Evolutionary conservation across 2,113 vertebrate genomes (phyloP).

Genomic region (Larimichthys polyactis): DNA sequence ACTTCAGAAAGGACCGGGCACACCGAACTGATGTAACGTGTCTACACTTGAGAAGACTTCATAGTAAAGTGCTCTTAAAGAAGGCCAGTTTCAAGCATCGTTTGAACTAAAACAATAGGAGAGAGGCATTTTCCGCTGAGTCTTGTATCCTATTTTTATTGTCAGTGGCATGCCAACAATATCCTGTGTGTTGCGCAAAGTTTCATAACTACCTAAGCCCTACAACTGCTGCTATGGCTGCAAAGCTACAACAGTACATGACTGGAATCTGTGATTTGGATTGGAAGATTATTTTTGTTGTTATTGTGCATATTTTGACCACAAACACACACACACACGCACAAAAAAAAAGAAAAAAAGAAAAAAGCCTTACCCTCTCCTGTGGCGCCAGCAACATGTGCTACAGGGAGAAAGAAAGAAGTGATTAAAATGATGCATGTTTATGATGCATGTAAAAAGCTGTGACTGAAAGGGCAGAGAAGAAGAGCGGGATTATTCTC

Average conservation of each 20-base stretch:
- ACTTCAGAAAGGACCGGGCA: too few species aligned
- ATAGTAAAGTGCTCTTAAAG: not conserved
- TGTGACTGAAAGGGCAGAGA: slow-evolving; percentile 5
- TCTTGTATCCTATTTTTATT: slow-evolving; percentile 45
- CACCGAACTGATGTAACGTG: not conserved
- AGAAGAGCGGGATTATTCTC: slow-evolving; percentile 20
- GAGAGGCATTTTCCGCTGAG: slow-evolving; percentile 30
- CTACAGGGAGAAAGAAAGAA: slow-evolving; percentile 36
- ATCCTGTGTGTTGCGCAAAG: slow-evolving; percentile 47
- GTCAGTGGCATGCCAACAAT: slow-evolving; percentile 43
- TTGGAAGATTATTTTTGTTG: not conserved
- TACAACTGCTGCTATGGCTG: not conserved
- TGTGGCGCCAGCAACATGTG: slow-evolving; percentile 9
- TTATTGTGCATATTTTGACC: not conserved
- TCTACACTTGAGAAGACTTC: slow-evolving; percentile 2
- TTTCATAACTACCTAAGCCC: slow-evolving; percentile 20
- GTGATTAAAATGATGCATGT: slow-evolving; percentile 14
- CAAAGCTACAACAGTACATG: not conserved
- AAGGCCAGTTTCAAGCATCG: not conserved
- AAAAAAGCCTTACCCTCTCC: slow-evolving; percentile 53
- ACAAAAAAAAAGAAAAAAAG: slow-evolving; percentile 19
- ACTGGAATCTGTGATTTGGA: slow-evolving; percentile 9
- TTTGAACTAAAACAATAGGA: slow-evolving; percentile 25
- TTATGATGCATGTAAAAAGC: not conserved
- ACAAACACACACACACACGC: slow-evolving; percentile 14